These are phyloP conservation scores for Scolopax mira DNA, from an alignment of 2,113 vertebrate genomes.

Conservation along the genomic window DNA sequence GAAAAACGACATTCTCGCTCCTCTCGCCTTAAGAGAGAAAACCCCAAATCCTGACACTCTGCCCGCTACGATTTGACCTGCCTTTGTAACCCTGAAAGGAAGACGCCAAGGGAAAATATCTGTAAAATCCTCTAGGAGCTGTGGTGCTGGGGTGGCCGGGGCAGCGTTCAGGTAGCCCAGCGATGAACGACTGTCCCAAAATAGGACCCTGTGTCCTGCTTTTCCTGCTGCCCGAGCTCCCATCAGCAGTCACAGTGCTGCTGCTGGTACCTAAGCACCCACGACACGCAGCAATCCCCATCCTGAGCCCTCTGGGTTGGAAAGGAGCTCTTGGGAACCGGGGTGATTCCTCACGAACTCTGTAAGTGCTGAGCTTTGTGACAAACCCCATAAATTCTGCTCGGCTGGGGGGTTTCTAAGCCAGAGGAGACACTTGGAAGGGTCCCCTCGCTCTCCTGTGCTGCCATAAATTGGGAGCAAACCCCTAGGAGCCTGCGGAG, in stretches of 20 bases:
- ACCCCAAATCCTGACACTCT: background rate
- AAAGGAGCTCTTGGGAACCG: background rate
- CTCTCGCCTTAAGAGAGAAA: background rate
- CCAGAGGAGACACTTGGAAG: background rate
- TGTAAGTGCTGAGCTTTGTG: background rate
- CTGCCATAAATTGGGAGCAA: background rate
- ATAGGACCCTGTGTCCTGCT: background rate
- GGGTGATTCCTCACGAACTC: background rate
- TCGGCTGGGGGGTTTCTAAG: background rate
- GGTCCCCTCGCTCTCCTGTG: background rate
- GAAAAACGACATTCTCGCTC: background rate
- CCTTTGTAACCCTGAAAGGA: background rate
- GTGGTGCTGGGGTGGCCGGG: background rate
- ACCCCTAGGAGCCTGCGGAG: background rate
- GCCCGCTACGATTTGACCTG: rapidly evolving
- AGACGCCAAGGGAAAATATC: background rate
- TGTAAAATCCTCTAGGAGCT: rapidly evolving
- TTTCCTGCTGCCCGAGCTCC: background rate
- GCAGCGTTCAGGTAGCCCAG: background rate
- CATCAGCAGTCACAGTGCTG: rapidly evolving
- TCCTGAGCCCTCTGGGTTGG: background rate
- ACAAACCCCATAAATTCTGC: background rate
- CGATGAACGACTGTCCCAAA: background rate
- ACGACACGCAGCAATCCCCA: background rate
- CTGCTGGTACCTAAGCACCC: rapidly evolving